Evolutionary conservation across 2,888 invertebrate species (phyloP).

Genomic region (Masnerella sp.): DNA sequence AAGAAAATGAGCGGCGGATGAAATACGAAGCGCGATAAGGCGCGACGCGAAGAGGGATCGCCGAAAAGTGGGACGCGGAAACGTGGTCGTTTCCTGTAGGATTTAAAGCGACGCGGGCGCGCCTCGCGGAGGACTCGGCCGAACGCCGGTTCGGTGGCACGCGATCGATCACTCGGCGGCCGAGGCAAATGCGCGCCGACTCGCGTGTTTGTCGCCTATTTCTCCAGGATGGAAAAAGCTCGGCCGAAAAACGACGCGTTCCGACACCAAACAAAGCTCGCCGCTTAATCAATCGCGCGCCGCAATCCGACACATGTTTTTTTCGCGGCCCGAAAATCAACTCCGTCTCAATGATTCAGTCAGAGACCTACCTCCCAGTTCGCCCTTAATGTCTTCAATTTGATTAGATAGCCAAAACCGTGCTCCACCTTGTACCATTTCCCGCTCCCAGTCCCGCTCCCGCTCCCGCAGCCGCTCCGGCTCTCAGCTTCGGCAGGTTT

Average conservation of each 20-base stretch:
- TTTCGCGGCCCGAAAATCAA: background rate
- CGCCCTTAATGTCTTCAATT: background rate
- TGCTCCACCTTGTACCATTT: too few relatives aligned
- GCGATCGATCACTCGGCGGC: conserved; percentile 46
- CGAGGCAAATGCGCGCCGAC: conserved; percentile 14
- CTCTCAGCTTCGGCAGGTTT: too few relatives aligned
- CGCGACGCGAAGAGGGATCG: background rate
- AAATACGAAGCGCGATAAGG: too few relatives aligned
- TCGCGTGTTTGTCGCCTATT: conserved; percentile 39
- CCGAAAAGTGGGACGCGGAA: conserved; percentile 18
- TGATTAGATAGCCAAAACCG: background rate
- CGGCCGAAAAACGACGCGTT: background rate
- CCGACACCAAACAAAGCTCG: conserved; percentile 9
- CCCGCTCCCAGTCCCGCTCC: too few relatives aligned
- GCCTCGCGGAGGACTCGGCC: conserved; percentile 22
- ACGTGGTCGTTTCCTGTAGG: conserved; percentile 11
- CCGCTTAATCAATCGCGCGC: background rate
- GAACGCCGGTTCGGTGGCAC: conserved; percentile 14
- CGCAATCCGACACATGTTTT: background rate
- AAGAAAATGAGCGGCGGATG: too few relatives aligned
- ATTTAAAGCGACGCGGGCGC: conserved; percentile 32
- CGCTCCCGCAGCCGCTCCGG: too few relatives aligned
- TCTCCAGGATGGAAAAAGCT: conserved; percentile 8
- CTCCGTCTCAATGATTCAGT: background rate
- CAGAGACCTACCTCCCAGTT: conserved; percentile 11